Evolutionary conservation across 1,140 invertebrate species (phyloP), one percentile per base, ranked within the genome.

Genomic region (Trigoniulus corallinus): DNA sequence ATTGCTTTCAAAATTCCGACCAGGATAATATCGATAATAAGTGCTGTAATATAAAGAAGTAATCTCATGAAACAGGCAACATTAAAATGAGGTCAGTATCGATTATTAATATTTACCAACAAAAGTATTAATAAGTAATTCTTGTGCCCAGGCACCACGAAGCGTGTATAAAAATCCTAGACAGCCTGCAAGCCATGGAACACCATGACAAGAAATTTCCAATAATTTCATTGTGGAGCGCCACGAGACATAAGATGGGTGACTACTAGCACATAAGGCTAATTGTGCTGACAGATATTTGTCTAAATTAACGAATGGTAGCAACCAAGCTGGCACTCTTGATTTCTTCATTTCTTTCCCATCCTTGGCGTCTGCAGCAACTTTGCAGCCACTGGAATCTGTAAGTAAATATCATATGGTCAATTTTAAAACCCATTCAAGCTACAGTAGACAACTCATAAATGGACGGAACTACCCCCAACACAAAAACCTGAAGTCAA

Each of bases 151-250:
- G 54, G 68, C 69, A 57, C 70, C 75, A 55, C 78, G 76, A 15
- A 80, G 67, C 47, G 84, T 63, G 76, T 82, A 84, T 48, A 87
- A 79, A 42, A 80, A 78, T 1, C 76, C 74, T 3, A 87, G 65
- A 74, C 78, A 81, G 3, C 73, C 71, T 3, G 74, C 67, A 20
- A 93, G 62, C 88, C 88, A 94, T 3, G 79, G 72, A 51, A 91
- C 74, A n/a, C 88, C 88, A 73, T 93, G 84, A 60, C 88, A 91
- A 2, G 84, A 84, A 59, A 84, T 74, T 81, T 91, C 64, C n/a
- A 70, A 48, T 4, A 59, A 34, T 52, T 66, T 68, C 63, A 69
- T 65, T 7, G 7, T 7, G 4, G 4, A 7, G 7, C 41, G 4
- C 18, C 4, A 43, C 4, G 4, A 7, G 4, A 10, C 41, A 43